Percentiles rank a stretch among this genome's conserved stretches.
phyloP scores from a whole-genome alignment of 2,888 invertebrate genomes.

The Exocentrus adspersus region DNA sequence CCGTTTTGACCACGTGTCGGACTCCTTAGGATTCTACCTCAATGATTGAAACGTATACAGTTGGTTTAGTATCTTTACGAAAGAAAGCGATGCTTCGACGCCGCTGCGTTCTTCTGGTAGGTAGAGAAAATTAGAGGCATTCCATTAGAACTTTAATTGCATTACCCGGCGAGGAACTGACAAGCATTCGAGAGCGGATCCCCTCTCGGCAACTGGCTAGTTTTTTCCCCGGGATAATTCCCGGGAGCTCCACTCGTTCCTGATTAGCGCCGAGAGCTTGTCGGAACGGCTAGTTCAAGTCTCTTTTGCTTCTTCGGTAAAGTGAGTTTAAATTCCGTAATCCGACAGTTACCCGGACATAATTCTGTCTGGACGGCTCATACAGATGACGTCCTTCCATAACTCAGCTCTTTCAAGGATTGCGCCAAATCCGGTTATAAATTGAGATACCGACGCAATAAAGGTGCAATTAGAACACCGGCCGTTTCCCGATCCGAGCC shows the following conservation, averaged over 20 bases:
- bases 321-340: too few species aligned
- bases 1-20: too few species aligned
- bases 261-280: conserved; percentile 18
- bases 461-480: conserved; percentile 2
- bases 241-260: conserved; percentile 7
- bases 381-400: not conserved
- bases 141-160: conserved; percentile 37
- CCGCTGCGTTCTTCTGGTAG: conserved; percentile 26
- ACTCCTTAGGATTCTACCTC: too few species aligned
- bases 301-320: too few species aligned
- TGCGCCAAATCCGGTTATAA: too few species aligned
- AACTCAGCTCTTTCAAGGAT: too few species aligned
- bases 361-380: not conserved
- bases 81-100: too few species aligned
- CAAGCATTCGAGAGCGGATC: conserved; percentile 29
- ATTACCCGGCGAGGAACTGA: conserved; percentile 33
- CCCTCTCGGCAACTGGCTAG: conserved; percentile 12
- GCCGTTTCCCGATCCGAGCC: not conserved
- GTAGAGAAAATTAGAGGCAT: conserved; percentile 22
- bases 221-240: conserved; percentile 13
- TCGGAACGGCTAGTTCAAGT: not conserved
- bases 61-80: too few species aligned
- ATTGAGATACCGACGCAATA: not conserved
- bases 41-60: too few species aligned
- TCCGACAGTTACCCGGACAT: too few species aligned